A percentile compares a stretch with the other conserved stretches of the same genome.
phyloP scores from a whole-genome alignment of 1,140 invertebrate genomes.

The Bactericera cockerelli region DNA sequence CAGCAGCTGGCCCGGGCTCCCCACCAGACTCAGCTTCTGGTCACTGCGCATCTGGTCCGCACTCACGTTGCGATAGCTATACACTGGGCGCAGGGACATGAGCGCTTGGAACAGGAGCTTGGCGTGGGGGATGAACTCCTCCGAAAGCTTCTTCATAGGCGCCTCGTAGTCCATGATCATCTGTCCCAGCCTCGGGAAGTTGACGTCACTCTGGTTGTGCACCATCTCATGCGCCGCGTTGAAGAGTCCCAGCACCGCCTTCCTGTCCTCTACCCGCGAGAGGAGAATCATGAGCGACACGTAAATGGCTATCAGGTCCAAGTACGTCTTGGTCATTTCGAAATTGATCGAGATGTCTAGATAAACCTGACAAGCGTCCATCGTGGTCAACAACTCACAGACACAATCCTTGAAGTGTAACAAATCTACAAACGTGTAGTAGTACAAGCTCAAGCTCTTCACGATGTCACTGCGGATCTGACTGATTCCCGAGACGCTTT shows the following conservation, averaged over 20 bases:
- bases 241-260: constrained; percentile 90
- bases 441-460: constrained; percentile 91
- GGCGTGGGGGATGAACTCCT: constrained; percentile 92
- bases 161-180: constrained; percentile 97
- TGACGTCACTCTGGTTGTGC: constrained; percentile 74
- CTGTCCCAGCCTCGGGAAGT: constrained; percentile 87
- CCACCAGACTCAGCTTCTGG: constrained; percentile 85
- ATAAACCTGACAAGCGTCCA: constrained; percentile 90
- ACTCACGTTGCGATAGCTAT: constrained; percentile 73
- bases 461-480: constrained; percentile 84
- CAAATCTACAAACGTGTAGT: constrained; percentile 99
- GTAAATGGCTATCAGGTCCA: constrained; percentile 89
- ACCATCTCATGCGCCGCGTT: constrained; percentile 96
- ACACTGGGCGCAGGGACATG: constrained; percentile 72
- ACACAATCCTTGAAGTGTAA: constrained; percentile 98
- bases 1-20: constrained; percentile 76
- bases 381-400: constrained; percentile 88
- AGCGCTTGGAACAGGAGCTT: constrained; percentile 73
- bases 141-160: constrained; percentile 86
- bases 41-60: constrained; percentile 84
- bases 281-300: constrained; percentile 90
- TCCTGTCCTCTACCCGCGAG: constrained; percentile 91
- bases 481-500: constrained; percentile 64
- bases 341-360: constrained; percentile 91
- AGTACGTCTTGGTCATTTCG: constrained; percentile 88